Conservation (phyloP, 2,888 invertebrate species). For the Ernsta delagoae region DNA sequence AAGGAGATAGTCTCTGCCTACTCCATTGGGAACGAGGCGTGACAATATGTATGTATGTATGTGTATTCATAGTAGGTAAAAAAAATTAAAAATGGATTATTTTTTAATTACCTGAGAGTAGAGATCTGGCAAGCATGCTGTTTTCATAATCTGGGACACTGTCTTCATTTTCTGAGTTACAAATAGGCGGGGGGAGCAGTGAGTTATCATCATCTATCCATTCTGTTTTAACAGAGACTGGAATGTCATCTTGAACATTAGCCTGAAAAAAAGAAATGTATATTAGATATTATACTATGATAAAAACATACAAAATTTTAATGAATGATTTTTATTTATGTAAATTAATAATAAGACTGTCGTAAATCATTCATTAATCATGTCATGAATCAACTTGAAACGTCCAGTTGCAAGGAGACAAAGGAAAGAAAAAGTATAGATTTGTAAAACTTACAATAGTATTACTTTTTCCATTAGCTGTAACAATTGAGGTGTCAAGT, state of each 20-base stretch:
- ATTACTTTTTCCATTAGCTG: constrained; percentile 71
- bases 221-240: constrained; percentile 73
- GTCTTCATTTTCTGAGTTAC: constrained; percentile 73
- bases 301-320: no score
- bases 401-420: no score
- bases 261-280: constrained; percentile 48
- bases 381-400: no score
- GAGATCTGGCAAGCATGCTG: constrained; percentile 81
- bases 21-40: no score
- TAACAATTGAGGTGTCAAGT: constrained; percentile 55
- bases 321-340: neutral
- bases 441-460: constrained; percentile 56
- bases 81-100: no score
- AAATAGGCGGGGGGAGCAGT: constrained; percentile 55
- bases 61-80: no score
- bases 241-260: constrained; percentile 65
- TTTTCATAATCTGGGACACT: constrained; percentile 81
- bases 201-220: constrained; percentile 65
- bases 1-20: no score
- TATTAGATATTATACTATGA: neutral
- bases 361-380: no score
- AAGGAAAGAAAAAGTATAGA: no score
- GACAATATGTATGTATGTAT: no score
- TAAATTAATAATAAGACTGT: neutral
- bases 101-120: constrained; percentile 67